Conservation (phyloP, 2,797 vertebrate genomes). For the Ataeniobius toweri region DNA sequence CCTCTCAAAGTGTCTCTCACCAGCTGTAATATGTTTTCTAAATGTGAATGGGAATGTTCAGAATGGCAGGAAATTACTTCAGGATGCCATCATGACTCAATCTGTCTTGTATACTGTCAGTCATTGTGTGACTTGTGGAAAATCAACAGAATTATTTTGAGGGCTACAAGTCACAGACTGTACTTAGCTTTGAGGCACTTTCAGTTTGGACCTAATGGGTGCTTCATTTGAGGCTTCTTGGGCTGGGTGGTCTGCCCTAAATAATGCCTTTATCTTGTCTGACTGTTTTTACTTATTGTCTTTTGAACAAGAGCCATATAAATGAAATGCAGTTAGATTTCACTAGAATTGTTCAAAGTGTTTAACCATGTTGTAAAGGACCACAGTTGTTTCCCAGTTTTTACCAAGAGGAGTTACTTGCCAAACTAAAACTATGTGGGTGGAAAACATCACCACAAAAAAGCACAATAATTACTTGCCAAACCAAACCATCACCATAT, state of each 20-base stretch:
- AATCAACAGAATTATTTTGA: neutral
- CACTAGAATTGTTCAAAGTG: neutral
- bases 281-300: neutral
- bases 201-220: neutral
- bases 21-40: neutral
- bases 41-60: neutral
- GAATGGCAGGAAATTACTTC: neutral
- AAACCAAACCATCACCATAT: slow-evolving; percentile 22
- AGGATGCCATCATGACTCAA: neutral
- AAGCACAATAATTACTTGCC: slow-evolving; percentile 1
- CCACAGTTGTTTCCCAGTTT: slow-evolving; percentile 16
- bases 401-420: neutral
- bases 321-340: neutral
- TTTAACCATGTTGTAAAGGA: slow-evolving; percentile 3
- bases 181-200: neutral
- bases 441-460: slow-evolving; percentile 8
- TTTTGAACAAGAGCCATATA: neutral
- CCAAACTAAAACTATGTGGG: slow-evolving; percentile 25
- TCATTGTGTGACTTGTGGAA: neutral
- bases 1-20: neutral
- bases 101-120: neutral
- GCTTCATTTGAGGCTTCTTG: neutral
- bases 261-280: neutral
- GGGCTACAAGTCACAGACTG: neutral
- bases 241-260: neutral